Conservation (phyloP, 2,888 invertebrate species). For the Apamea anceps region DNA sequence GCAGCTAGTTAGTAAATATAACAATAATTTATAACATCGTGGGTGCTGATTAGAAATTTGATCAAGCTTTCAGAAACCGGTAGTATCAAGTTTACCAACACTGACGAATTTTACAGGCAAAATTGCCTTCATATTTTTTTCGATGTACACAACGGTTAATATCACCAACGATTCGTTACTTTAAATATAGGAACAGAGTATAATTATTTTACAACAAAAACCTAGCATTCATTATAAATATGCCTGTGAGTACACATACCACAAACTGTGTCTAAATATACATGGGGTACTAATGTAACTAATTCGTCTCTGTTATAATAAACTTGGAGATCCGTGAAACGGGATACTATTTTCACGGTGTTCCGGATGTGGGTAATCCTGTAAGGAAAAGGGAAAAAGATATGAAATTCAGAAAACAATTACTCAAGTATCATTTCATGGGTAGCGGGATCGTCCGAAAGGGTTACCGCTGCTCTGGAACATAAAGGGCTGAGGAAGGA, state of each 20-base stretch:
- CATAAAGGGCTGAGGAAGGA: too few species aligned
- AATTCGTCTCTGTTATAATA: constrained; percentile 72
- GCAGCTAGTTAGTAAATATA: too few species aligned
- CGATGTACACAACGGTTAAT: accelerated
- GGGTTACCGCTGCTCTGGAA: too few species aligned
- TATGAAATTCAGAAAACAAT: neutral
- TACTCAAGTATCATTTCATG: neutral
- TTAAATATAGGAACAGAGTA: neutral
- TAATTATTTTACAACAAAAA: neutral
- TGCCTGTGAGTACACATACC: constrained; percentile 71
- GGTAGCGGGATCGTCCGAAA: too few species aligned
- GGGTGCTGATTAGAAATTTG: neutral
- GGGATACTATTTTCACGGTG: constrained; percentile 72
- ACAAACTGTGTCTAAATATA: constrained; percentile 74
- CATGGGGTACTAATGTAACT: constrained; percentile 75
- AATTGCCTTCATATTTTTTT: neutral
- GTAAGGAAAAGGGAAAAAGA: constrained; percentile 50
- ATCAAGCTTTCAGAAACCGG: too few species aligned
- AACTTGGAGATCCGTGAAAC: constrained; percentile 72
- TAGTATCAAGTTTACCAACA: neutral
- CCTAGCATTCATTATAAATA: constrained; percentile 40
- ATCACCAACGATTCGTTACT: too few species aligned
- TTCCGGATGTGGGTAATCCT: constrained; percentile 71
- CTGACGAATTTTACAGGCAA: neutral
- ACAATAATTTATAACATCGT: neutral